Evolutionary conservation across 2,797 vertebrate genomes (phyloP).

Genomic region (Neomorphus geoffroyi): DNA sequence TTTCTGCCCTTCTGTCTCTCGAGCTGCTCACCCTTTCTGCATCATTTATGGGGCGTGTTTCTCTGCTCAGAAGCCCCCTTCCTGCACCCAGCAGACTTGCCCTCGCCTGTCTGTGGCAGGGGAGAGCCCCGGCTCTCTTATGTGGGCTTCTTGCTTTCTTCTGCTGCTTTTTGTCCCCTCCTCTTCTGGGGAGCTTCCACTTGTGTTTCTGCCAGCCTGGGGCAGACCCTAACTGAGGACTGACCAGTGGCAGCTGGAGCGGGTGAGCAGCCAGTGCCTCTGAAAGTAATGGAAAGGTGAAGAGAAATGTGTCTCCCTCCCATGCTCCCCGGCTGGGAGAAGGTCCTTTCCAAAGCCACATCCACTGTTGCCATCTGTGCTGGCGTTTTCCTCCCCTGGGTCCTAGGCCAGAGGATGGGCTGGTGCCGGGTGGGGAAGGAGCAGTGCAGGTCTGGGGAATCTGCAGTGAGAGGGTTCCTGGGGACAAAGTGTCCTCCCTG

Average conservation of each 20-base stretch:
- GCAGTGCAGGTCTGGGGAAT: neutral
- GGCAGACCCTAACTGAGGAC: neutral
- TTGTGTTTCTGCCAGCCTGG: neutral
- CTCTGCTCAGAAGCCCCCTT: neutral
- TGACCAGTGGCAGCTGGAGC: neutral
- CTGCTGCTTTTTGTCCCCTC: neutral
- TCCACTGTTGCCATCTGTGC: neutral
- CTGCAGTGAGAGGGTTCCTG: neutral
- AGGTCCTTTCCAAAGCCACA: neutral
- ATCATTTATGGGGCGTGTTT: neutral
- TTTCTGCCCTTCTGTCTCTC: neutral
- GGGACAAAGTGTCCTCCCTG: neutral
- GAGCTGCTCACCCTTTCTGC: neutral
- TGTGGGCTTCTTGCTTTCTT: neutral
- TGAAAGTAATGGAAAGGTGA: neutral
- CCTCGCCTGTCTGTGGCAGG: rapidly evolving
- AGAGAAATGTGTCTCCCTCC: neutral
- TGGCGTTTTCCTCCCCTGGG: neutral
- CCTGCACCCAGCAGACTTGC: neutral
- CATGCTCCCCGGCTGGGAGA: rapidly evolving
- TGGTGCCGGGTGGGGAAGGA: neutral
- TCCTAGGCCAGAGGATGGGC: neutral
- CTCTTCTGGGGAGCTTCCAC: neutral
- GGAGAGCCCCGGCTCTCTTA: neutral
- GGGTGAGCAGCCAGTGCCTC: neutral